These are phyloP conservation scores for Acipenser transmontanus DNA, from an alignment of 2,797 vertebrate genomes.

Conservation along the genomic window DNA sequence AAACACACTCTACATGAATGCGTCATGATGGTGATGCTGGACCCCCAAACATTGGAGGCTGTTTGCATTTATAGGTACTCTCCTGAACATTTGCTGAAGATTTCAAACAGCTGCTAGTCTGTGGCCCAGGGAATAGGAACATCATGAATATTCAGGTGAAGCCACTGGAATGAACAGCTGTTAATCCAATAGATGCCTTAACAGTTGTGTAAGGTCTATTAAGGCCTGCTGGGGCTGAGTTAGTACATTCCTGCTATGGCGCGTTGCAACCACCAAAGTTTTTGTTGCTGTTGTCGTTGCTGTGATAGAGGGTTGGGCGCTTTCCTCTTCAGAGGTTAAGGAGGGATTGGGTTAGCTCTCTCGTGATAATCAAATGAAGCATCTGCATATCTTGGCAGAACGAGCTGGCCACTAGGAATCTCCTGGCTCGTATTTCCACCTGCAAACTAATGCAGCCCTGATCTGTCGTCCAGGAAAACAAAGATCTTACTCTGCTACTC, in stretches of 20 bases:
- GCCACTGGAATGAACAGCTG: constrained; percentile 85
- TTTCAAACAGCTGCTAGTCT: constrained; percentile 80
- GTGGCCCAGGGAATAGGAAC: constrained; percentile 74
- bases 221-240: constrained; percentile 69
- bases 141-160: constrained; percentile 91
- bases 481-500: too few relatives aligned
- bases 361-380: neutral
- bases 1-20: constrained; percentile 55
- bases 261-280: constrained; percentile 63
- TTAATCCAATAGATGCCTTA: constrained; percentile 78
- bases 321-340: neutral
- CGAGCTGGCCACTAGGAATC: neutral
- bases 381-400: neutral
- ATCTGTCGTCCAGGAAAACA: too few relatives aligned
- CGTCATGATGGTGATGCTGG: constrained; percentile 54
- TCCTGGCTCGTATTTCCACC: neutral
- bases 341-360: neutral
- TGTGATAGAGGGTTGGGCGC: neutral
- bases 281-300: constrained; percentile 13
- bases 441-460: neutral
- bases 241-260: constrained; percentile 67
- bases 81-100: constrained; percentile 69
- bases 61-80: constrained; percentile 69
- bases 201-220: constrained; percentile 77
- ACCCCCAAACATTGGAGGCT: constrained; percentile 56